Base-by-base conservation (phyloP, 2,888 invertebrate genomes). In the Yponomeuta malinellus region DNA sequence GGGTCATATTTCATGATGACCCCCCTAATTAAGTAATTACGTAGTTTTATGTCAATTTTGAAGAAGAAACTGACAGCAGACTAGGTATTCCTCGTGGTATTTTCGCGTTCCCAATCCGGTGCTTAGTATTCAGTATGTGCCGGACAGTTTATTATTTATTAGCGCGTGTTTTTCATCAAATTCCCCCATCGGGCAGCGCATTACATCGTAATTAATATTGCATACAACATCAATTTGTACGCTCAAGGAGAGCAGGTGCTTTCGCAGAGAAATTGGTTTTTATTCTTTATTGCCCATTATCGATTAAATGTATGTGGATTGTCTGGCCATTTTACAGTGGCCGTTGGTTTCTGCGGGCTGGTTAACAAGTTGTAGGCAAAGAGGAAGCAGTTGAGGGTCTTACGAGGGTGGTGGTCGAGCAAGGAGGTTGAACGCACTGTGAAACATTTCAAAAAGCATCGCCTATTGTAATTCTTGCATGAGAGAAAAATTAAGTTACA, bases 181-280 rank as follows among this genome's bases (percentile, higher is more conserved):
- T 65, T 48, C 63, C 63, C 48, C 48, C 29, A 63, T 48, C 23
- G 15, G 10, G 63, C 23, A 37, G 63, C 71, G 71, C 72, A 71
- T 72, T 72, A 68, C 73, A 72, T 72, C 71, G 71, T 72, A 73
- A 74, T 74, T 73, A 73, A 73, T 72, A 72, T 68, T 72, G 71
- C 69, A 71, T 74, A 72, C 71, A 72, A 63, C 70, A 68, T 70
- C 70, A 72, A 71, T 71, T 71, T 70, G 68, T 72, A 69, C 71
- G 52, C 52, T 69, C 64, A 71, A 72, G 75, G 74, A 70, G 59
- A 43, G 76, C 77, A 78, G 78, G 77, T 78, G 78, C 74, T 59
- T 59, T 59, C 52, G 52, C 52, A 8, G 70, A 72, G 76, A 73
- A 73, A 72, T 74, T 72, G 74, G 76, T 76, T 76, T 76, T 75